phyloP scores from a whole-genome alignment of 1,140 invertebrate species.

The Chrysoperla carnea region DNA sequence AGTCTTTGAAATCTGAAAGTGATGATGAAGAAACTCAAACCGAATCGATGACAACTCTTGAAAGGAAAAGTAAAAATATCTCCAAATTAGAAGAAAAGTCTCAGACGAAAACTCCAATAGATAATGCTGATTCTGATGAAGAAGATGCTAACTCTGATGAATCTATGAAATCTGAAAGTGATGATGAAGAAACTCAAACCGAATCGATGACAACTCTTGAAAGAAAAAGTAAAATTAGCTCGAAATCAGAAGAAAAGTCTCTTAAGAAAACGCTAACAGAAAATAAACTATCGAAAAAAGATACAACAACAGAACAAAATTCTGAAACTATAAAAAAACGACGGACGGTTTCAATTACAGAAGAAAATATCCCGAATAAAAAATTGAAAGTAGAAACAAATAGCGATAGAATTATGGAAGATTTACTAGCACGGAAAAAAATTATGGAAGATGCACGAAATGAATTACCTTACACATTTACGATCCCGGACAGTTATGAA shows the following conservation, averaged over 20 bases:
- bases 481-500: conserved; percentile 45
- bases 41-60: conserved; percentile 8
- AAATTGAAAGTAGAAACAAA: too few species aligned
- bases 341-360: too few species aligned
- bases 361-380: too few species aligned
- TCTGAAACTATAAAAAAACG: too few species aligned
- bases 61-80: conserved; percentile 9
- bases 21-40: conserved; percentile 9
- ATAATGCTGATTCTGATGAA: conserved; percentile 17
- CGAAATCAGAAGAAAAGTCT: conserved; percentile 8
- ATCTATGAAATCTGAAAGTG: conserved; percentile 10
- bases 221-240: conserved; percentile 9
- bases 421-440: conserved; percentile 24
- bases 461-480: conserved; percentile 52
- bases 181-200: conserved; percentile 6
- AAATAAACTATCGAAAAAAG: conserved; percentile 7
- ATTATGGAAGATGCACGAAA: conserved; percentile 38
- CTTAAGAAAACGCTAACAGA: conserved; percentile 5
- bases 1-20: conserved; percentile 10
- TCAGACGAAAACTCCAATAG: conserved; percentile 4
- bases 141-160: conserved; percentile 21
- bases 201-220: conserved; percentile 8
- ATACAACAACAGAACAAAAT: too few species aligned
- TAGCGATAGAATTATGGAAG: conserved; percentile 5
- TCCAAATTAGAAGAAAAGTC: conserved; percentile 8